A percentile compares a stretch with the other conserved stretches of the same genome.
phyloP scores from a whole-genome alignment of 1,140 invertebrate species.

The Idris sp. region DNA sequence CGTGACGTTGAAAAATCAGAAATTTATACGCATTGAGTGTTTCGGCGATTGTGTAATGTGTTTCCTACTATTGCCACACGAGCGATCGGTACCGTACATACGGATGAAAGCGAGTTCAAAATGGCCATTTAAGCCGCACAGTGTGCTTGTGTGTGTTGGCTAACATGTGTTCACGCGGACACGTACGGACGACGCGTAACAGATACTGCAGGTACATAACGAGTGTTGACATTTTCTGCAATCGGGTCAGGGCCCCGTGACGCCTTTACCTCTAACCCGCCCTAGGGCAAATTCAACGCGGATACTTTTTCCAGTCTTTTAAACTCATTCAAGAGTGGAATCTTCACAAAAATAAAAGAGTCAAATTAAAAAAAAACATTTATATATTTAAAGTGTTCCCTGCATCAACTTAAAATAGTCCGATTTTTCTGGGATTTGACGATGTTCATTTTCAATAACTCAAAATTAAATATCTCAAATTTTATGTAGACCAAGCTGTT shows the following conservation, averaged over 20 bases:
- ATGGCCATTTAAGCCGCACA: conserved; percentile 68
- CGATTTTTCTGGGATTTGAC: too few relatives aligned
- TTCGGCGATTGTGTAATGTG: conserved; percentile 73
- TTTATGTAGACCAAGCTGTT: too few relatives aligned
- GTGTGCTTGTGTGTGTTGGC: conserved; percentile 24
- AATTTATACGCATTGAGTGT: conserved; percentile 49
- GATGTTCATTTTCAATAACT: too few relatives aligned
- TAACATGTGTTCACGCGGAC: conserved; percentile 27
- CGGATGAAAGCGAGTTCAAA: conserved; percentile 72
- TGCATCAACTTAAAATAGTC: too few relatives aligned
- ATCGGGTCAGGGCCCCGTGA: conserved; percentile 75
- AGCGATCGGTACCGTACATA: conserved; percentile 58
- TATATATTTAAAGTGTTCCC: too few relatives aligned
- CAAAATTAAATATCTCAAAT: too few relatives aligned
- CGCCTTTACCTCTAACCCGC: conserved; percentile 70
- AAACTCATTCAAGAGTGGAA: background rate
- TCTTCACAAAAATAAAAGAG: too few relatives aligned
- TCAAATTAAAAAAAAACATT: too few relatives aligned
- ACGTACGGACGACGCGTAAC: conserved; percentile 63
- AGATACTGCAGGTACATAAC: conserved; percentile 66
- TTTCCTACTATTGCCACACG: conserved; percentile 74
- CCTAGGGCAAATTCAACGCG: conserved; percentile 65
- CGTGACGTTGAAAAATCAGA: conserved; percentile 41
- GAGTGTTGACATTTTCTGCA: conserved; percentile 78
- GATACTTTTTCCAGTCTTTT: too few relatives aligned